Percentiles rank a stretch among this genome's conserved stretches.
phyloP scores from a whole-genome alignment of 2,113 vertebrate species.

The human (Homo sapiens) region GRCh38 chr1:60097001-60097500 shows the following conservation, averaged over 20 bases:
- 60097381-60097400: no score
- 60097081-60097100: neutral
- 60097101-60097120: neutral
- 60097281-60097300: neutral
- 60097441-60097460: no score
- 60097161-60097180: neutral
- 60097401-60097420: no score
- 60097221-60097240: neutral
- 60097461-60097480: no score
- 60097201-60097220: neutral
- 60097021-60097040: neutral
- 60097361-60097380: no score
- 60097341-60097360: no score
- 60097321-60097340: neutral
- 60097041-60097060: neutral
- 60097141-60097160: neutral
- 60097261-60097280: neutral
- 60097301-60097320: neutral
- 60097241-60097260: neutral
- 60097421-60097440: no score
- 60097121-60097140: neutral
- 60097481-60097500: no score
- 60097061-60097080: neutral
- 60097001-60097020: neutral
- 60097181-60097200: constrained; percentile 17